Evolutionary conservation across 2,797 vertebrate genomes (phyloP), one percentile per base, ranked within the genome.

Genomic region (Astyanax mexicanus): DNA sequence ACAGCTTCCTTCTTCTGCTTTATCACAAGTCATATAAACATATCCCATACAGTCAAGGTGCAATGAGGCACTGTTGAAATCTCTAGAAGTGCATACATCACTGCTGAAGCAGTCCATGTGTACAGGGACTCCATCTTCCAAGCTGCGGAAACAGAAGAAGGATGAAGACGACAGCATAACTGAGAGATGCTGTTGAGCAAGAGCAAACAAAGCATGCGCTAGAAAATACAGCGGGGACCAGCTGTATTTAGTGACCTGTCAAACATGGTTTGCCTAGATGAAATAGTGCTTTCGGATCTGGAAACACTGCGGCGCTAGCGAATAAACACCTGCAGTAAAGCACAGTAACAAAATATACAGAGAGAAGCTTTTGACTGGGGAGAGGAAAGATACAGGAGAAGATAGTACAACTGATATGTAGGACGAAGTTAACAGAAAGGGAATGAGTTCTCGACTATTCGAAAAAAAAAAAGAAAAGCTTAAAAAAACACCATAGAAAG

Each of bases 181-280:
- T 61, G 17, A 66, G 25, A 60, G 67, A 76, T 25, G 52, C 67
- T 74, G 70, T 74, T 73, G 54, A 54, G 54, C 32, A 74, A 68
- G 71, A 54, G 29, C 71, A 79, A 79, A 84, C 64, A 51, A 76
- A 83, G 72, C 32, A 57, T 45, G 2, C 44, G 58, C 60, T 80
- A 81, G 40, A 70, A 82, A 77, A 83, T 47, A 67, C 27, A 72
- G 75, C 57, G 58, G 38, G 47, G 71, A 60, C 80, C 81, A 84
- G 77, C 76, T 86, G 84, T 85, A 87, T 89, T 88, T 85, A 87
- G 80, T 45, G 45, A 76, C 76, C 57, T 86, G 86, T 89, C 81
- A 86, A 87, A 86, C 84, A 84, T 79, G 69, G 49, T 49, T 76
- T 67, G 81, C 54, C 54, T 42, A 80, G 81, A 90, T 75, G 84